Evolutionary conservation across 2,797 vertebrate genomes (phyloP).

Genomic region (Orientallactaga sibirica): DNA sequence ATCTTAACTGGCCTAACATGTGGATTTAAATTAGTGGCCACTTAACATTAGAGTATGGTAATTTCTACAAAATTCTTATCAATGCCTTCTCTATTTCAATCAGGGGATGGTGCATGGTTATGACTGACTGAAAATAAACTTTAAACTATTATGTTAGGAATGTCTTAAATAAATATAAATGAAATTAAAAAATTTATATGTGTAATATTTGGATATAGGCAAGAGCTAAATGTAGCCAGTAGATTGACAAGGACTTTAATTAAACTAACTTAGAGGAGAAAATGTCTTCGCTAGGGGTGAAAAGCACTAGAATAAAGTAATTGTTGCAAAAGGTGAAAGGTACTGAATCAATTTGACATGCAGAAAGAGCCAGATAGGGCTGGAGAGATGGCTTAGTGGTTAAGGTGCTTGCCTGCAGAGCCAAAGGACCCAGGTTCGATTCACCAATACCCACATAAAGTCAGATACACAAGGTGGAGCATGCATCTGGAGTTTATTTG

Average conservation of each 20-base stretch:
- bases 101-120: not conserved
- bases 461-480: no score
- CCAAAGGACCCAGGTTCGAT: no score
- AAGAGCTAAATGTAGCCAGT: conserved; percentile 37
- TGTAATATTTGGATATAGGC: not conserved
- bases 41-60: not conserved
- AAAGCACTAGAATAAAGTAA: conserved; percentile 51
- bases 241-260: conserved; percentile 31
- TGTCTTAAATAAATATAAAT: conserved; percentile 38
- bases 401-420: no score
- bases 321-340: not conserved
- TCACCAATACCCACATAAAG: no score
- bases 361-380: not conserved
- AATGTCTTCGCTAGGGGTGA: conserved; percentile 39
- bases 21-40: not conserved
- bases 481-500: no score
- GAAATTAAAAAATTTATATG: conserved; percentile 48
- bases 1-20: conserved; percentile 26
- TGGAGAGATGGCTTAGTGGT: no score
- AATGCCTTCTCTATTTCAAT: conserved; percentile 28
- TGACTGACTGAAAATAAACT: conserved; percentile 12
- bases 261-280: conserved; percentile 31
- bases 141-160: conserved; percentile 19
- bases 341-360: conserved; percentile 14
- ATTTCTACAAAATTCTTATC: conserved; percentile 32